phyloP scores from a whole-genome alignment of 2,797 vertebrate species.

The Sarcoramphus papa region DNA sequence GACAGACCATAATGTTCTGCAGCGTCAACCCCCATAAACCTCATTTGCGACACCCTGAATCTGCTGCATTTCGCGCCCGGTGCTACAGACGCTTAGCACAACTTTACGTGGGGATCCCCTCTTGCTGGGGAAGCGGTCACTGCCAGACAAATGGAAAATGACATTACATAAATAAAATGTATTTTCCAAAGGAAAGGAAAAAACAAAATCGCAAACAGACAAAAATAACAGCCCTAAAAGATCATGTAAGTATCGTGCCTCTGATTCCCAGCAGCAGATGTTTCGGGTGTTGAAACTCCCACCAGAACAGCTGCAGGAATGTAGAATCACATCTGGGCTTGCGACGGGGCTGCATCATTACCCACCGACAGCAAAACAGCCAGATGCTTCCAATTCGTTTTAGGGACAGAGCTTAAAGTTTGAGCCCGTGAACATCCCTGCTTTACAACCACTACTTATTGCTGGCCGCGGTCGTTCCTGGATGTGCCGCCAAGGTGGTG shows the following conservation, averaged over 20 bases:
- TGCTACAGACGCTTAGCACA: background rate
- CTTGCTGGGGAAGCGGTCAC: background rate
- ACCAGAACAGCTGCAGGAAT: conserved; percentile 80
- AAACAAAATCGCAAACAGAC: background rate
- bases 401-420: conserved; percentile 63
- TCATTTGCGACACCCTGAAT: background rate
- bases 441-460: background rate
- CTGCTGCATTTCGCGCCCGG: background rate
- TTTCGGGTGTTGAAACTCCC: conserved; percentile 76
- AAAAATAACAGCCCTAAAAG: conserved; percentile 71
- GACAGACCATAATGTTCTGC: conserved; percentile 49
- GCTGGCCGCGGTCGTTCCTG: background rate
- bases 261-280: conserved; percentile 79
- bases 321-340: conserved; percentile 80
- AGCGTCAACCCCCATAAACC: conserved; percentile 47
- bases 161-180: conserved; percentile 7
- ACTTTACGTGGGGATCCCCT: background rate
- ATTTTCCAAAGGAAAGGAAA: conserved; percentile 56
- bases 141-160: background rate
- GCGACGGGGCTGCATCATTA: conserved; percentile 74
- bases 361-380: conserved; percentile 73
- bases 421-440: conserved; percentile 27
- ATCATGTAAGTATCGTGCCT: conserved; percentile 61
- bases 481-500: background rate
- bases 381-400: conserved; percentile 77